Evolutionary conservation across 1,140 invertebrate genomes (phyloP), one percentile per base, ranked within the genome.

Genomic region (Asbolus verrucosus): DNA sequence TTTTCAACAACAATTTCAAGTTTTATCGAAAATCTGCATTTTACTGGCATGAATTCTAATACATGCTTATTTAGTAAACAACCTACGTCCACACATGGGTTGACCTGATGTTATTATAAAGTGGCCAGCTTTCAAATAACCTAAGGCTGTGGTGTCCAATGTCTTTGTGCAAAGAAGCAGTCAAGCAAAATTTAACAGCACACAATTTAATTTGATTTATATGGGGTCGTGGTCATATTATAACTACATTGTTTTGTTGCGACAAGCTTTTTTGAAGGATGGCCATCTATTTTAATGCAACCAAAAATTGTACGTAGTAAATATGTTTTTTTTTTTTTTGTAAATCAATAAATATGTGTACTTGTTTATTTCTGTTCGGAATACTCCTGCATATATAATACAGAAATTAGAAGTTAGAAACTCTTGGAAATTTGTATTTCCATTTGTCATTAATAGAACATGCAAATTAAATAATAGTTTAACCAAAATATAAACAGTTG

Each of bases 1-100:
- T 46, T 46, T 30, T 46, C 14, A 46, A 19, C 39, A 15, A 15
- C 11, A 41, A 2, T 14, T 41, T 16, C 3, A 16, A 19, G 16
- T 19, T 46, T 46, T 18, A 46, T 46, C 16, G n/a, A 16, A 46
- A 46, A 46, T 46, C 41, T 46, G 41, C 41, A n/a, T n/a, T n/a
- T n/a, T n/a, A n/a, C n/a, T n/a, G n/a, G n/a, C n/a, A 46, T 46
- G 16, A 46, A 46, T 46, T 46, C 41, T 46, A 46, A n/a, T 16
- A 46, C 41, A 46, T 16, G 41, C 41, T 16, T 46, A 46, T 46
- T 46, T 46, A 18, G 41, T 46, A 46, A 46, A 46, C 41, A 43
- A 43, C 41, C 41, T 27, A 13, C 38, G 15, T 43, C 0, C 4
- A 43, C n/a, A 16, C 18, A 18, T 16, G n/a, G 18, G 41, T 46